Base-by-base conservation (phyloP, 2,888 invertebrate genomes). In the Nomada flava region DNA sequence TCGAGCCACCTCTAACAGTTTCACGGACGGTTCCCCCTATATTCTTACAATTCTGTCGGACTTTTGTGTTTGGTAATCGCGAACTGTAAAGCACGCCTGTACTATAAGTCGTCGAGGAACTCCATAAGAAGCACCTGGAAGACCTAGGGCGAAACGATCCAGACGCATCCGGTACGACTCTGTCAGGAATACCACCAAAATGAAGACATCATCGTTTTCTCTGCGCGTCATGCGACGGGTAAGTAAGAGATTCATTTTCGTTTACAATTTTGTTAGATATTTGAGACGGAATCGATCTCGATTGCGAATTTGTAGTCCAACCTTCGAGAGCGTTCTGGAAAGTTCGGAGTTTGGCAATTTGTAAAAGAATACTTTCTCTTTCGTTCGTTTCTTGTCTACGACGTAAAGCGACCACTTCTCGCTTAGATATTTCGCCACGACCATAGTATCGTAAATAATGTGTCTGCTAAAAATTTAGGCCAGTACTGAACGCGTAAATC, bases 221-320 rank as follows among this genome's bases (percentile, higher is more conserved):
- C 95, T 97, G 70, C 96, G 96, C 88, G 96, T 97, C 90, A 97
- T 96, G 96, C 95, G 96, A 94, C 95, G 96, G 96, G 97, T 96
- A 93, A 96, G 96, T 95, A 18, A 47, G n/a, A 29, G 15, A 52
- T 42, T 55, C 1, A 18, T 15, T 52, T 10, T n/a, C n/a, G 15
- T 26, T 52, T 29, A n/a, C n/a, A 18, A 23, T 9, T 15, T 2
- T 15, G 5, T 44, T 2, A 9, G 7, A n/a, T 52, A 42, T 18
- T 64, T 42, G 53, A 44, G 62, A 60, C 11, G 53, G 29, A 2
- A 26, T 63, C 42, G 50, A 62, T 79, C 79, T 42, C n/a, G 69
- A 64, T 36, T 52, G 10, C 69, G 26, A 26, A 15, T 13, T 18
- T 53, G 18, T 3, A 15, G 7, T 13, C n/a, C 13, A 36, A 23